phyloP scores from a whole-genome alignment of 2,888 invertebrate species.

The Agrochola macilenta region DNA sequence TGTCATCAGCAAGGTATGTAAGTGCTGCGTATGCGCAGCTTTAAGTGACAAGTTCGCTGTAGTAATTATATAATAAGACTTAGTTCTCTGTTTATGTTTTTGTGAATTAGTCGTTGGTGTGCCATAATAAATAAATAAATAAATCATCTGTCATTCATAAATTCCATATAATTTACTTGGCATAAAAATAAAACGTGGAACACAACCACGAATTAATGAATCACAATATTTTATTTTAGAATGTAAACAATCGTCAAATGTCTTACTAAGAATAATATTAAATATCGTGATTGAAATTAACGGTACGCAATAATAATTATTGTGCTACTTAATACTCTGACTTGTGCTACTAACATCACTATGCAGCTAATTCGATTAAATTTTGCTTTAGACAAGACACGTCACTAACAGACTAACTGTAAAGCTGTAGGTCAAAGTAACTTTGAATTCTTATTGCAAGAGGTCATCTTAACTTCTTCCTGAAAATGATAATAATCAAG shows the following conservation, averaged over 20 bases:
- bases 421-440: conserved; percentile 35
- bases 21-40: no score
- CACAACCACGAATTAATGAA: background rate
- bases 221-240: conserved; percentile 7
- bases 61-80: no score
- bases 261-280: conserved; percentile 28
- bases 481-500: background rate
- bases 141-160: background rate
- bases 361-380: conserved; percentile 47
- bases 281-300: conserved; percentile 50
- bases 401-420: conserved; percentile 43
- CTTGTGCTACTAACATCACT: conserved; percentile 41
- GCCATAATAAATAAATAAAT: no score
- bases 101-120: no score
- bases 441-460: conserved; percentile 25
- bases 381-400: conserved; percentile 44
- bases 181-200: background rate
- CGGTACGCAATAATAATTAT: conserved; percentile 49
- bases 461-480: conserved; percentile 13
- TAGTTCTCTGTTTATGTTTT: no score
- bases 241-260: conserved; percentile 28
- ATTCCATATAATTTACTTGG: background rate
- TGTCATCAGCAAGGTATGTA: background rate
- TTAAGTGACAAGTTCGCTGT: no score
- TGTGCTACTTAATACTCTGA: conserved; percentile 43